Conservation (phyloP, 2,888 invertebrate genomes). For the Augiades crinisus region DNA sequence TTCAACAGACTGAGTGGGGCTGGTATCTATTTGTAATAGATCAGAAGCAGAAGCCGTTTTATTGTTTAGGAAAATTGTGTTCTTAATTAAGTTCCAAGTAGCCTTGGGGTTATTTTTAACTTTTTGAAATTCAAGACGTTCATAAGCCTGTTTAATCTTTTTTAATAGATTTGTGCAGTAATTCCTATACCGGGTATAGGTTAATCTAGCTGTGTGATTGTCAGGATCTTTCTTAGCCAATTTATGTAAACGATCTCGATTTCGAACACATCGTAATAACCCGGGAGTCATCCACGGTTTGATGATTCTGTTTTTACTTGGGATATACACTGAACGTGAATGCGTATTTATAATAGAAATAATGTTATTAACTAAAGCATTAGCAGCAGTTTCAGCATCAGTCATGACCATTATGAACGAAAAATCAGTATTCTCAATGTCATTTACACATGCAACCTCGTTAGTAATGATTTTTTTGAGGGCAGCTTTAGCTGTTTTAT, state of each 20-base stretch:
- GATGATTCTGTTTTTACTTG: neutral
- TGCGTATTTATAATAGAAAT: neutral
- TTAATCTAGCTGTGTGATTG: neutral
- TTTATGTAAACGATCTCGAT: constrained; percentile 2
- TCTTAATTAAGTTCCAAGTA: neutral
- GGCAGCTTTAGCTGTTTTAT: neutral
- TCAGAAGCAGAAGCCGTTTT: neutral
- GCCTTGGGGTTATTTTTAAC: neutral
- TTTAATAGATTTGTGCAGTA: neutral
- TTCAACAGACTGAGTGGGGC: neutral
- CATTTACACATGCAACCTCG: constrained; percentile 5
- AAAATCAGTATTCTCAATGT: neutral
- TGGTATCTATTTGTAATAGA: neutral
- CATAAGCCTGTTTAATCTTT: neutral
- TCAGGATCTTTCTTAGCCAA: neutral
- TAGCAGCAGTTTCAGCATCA: neutral
- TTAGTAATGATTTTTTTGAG: neutral
- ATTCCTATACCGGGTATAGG: neutral
- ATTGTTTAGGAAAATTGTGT: neutral
- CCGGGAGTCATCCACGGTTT: constrained; percentile 7
- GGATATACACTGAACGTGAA: neutral
- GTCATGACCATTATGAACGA: neutral
- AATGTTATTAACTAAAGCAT: neutral
- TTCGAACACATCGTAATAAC: constrained; percentile 1
- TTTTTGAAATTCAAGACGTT: neutral